phyloP scores from a whole-genome alignment of 2,888 invertebrate species.

The Lucinisca nassula region DNA sequence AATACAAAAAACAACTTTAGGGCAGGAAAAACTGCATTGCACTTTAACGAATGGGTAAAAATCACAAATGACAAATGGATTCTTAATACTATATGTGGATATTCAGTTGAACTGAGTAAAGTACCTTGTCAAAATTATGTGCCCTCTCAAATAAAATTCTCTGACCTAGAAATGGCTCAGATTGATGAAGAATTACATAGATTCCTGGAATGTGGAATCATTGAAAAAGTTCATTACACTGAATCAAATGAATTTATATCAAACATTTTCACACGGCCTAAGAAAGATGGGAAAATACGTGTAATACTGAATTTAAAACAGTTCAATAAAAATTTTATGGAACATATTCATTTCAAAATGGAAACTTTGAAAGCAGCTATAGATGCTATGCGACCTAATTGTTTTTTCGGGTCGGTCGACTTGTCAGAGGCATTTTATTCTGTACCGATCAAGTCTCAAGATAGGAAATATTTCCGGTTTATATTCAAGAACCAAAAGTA shows the following conservation, averaged over 20 bases:
- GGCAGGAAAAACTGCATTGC: conserved; percentile 7
- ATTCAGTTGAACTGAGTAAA: background rate
- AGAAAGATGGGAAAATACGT: conserved; percentile 20
- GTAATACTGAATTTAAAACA: conserved; percentile 24
- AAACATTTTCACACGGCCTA: conserved; percentile 33
- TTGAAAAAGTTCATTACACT: background rate
- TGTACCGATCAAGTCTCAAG: background rate
- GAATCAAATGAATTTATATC: conserved; percentile 30
- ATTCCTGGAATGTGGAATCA: background rate
- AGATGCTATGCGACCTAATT: conserved; percentile 5
- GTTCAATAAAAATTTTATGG: conserved; percentile 16
- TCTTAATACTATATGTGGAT: conserved; percentile 4
- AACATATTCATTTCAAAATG: conserved; percentile 37
- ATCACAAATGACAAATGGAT: conserved; percentile 17
- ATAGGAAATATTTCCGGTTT: conserved; percentile 26
- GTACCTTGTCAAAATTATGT: background rate
- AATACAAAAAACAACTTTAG: conserved; percentile 10
- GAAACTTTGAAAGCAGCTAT: conserved; percentile 28
- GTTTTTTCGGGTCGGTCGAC: conserved; percentile 31
- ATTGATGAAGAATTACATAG: background rate
- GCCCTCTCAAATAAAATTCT: background rate
- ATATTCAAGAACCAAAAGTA: background rate
- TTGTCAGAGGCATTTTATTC: conserved; percentile 23
- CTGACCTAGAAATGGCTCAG: background rate
- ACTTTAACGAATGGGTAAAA: background rate